phyloP scores from a whole-genome alignment of 53 echinoderm and acorn worm species.

The Paelopatides confundens region DNA sequence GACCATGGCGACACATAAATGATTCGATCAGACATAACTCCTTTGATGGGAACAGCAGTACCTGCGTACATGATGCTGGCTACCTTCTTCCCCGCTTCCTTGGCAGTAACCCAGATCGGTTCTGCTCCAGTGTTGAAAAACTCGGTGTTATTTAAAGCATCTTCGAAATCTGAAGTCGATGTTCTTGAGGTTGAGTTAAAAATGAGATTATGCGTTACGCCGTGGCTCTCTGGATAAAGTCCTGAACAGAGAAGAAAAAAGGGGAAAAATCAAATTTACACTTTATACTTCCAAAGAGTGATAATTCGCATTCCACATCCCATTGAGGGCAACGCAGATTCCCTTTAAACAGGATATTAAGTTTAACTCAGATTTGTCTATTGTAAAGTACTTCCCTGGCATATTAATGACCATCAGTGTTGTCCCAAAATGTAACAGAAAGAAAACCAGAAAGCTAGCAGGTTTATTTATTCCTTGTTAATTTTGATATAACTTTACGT shows the following conservation, averaged over 20 bases:
- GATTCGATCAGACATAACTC: slow-evolving; percentile 2
- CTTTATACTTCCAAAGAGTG: neutral
- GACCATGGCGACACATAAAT: slow-evolving; percentile 11
- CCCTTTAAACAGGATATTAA: too few relatives aligned
- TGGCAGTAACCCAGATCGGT: slow-evolving; percentile 20
- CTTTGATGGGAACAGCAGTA: slow-evolving; percentile 15
- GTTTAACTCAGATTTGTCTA: too few relatives aligned
- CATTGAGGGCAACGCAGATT: too few relatives aligned
- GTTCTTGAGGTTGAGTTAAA: slow-evolving; percentile 8
- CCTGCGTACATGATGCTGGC: slow-evolving; percentile 35
- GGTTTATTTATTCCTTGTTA: too few relatives aligned
- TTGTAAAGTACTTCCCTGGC: too few relatives aligned
- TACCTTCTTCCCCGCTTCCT: slow-evolving; percentile 12
- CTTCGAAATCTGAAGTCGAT: neutral
- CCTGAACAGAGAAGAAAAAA: neutral
- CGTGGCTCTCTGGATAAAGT: slow-evolving; percentile 11
- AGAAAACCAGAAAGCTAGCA: too few relatives aligned
- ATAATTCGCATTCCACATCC: too few relatives aligned
- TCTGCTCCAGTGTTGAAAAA: slow-evolving; percentile 17
- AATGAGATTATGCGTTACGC: slow-evolving; percentile 3
- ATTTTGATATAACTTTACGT: too few relatives aligned
- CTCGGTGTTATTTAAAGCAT: slow-evolving; percentile 4
- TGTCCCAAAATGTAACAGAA: too few relatives aligned
- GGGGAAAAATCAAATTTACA: neutral
- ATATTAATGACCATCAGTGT: too few relatives aligned